Evolutionary conservation across 1,140 invertebrate species (phyloP), one percentile per base, ranked within the genome.

Genomic region (Sminthurinus signatus): DNA sequence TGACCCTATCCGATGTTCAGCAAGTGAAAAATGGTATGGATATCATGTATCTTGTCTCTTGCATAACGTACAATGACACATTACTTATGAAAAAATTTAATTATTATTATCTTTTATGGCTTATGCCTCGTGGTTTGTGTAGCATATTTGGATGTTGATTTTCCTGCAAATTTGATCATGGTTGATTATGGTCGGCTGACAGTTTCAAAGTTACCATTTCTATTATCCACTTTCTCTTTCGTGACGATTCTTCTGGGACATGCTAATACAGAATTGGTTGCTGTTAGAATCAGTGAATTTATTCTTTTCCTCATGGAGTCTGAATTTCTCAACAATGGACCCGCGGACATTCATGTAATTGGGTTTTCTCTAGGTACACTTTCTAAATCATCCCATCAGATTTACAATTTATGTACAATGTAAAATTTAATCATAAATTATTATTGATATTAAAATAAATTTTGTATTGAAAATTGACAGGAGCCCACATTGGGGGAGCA

Each of bases 401-500:
- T n/a, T n/a, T n/a, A n/a, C n/a, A n/a, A n/a, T n/a, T n/a, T n/a
- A n/a, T n/a, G n/a, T n/a, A n/a, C n/a, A n/a, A n/a, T n/a, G n/a
- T n/a, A n/a, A n/a, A n/a, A n/a, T n/a, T n/a, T n/a, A n/a, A n/a
- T n/a, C n/a, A n/a, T n/a, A n/a, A n/a, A n/a, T n/a, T n/a, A 44
- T 52, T 10, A 27, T 58, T 36, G 32, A 15, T 36, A 36, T 36
- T 8, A 36, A 36, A 36, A 36, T 8, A 8, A 36, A 36, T 36
- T 15, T 36, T 36, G 5, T 8, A 15, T 36, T 36, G 15, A 36
- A 36, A 8, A 36, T 36, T 36, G 32, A 36, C 15, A 8, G 62
- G 62, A 27, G 62, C 62, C 23, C 62, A 64, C 29, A 48, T 57
- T 17, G 62, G 52, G 10, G 62, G 54, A 19, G 42, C 55, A 1